A percentile compares a stretch with the other conserved stretches of the same genome.
Conservation (phyloP, 2,797 vertebrate species). For the Mallotus villosus region DNA sequence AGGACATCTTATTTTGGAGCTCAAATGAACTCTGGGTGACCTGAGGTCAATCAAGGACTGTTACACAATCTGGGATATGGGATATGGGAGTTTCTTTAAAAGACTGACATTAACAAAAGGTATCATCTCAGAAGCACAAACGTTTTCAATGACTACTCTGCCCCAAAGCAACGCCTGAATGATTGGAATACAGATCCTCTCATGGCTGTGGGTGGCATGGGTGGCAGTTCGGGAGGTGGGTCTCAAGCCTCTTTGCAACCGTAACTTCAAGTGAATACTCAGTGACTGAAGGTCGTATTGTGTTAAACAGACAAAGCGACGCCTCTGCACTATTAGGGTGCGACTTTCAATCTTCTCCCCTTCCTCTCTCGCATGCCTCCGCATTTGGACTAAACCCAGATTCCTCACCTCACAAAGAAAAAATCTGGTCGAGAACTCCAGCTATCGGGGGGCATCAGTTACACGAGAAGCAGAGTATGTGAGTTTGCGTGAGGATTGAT, state of each 20-base stretch:
- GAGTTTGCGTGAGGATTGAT: too few relatives aligned
- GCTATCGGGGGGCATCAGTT: too few relatives aligned
- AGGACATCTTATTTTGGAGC: constrained; percentile 18
- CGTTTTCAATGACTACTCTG: constrained; percentile 18
- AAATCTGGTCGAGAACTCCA: too few relatives aligned
- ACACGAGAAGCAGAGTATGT: too few relatives aligned
- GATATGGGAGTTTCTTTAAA: constrained; percentile 21
- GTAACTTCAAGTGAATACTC: constrained; percentile 49
- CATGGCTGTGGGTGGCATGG: constrained; percentile 19
- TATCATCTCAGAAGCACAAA: constrained; percentile 29
- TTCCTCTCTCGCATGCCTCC: not conserved
- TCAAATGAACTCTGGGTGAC: not conserved
- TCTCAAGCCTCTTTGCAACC: constrained; percentile 4
- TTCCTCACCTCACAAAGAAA: too few relatives aligned
- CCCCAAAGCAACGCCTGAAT: constrained; percentile 10
- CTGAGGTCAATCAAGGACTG: constrained; percentile 33
- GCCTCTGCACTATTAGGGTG: constrained; percentile 17
- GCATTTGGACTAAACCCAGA: not conserved
- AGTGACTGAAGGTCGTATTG: constrained; percentile 36
- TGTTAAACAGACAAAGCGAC: constrained; percentile 25
- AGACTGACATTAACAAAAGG: constrained; percentile 29
- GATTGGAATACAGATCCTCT: not conserved
- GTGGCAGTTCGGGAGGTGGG: constrained; percentile 11
- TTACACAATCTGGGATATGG: constrained; percentile 14
- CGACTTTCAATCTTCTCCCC: not conserved